A percentile compares a stretch with the other conserved stretches of the same genome.
phyloP scores from a whole-genome alignment of 2,797 vertebrate genomes.

The Coregonus ussuriensis region DNA sequence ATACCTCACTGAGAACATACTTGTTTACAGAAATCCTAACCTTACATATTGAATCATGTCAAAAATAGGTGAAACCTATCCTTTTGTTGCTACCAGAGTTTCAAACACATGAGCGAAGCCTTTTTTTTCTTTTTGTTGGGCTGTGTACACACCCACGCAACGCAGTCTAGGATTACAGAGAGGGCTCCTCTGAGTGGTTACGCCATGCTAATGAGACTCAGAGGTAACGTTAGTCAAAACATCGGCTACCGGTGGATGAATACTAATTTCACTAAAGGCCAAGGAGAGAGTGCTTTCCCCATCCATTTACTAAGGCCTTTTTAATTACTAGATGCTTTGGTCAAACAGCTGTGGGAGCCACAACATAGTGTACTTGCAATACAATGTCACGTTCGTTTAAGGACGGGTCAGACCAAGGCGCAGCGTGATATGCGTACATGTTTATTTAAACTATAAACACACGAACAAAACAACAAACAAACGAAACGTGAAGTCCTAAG shows the following conservation, averaged over 20 bases:
- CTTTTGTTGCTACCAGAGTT: constrained; percentile 6
- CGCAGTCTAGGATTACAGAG: constrained; percentile 15
- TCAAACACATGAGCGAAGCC: constrained; percentile 28
- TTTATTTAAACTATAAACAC: no score
- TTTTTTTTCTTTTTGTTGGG: constrained; percentile 15
- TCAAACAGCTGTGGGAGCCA: neutral
- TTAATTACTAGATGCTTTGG: constrained; percentile 12
- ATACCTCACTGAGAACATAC: neutral
- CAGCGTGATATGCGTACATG: no score
- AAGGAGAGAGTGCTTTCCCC: constrained; percentile 7
- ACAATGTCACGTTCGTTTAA: no score
- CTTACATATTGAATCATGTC: constrained; percentile 21
- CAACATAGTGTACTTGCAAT: neutral
- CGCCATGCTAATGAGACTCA: constrained; percentile 29
- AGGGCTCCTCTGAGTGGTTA: constrained; percentile 39
- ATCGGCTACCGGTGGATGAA: constrained; percentile 24
- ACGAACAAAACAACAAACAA: no score
- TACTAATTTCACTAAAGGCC: constrained; percentile 28
- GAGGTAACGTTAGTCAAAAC: constrained; percentile 40
- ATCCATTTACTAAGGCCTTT: constrained; percentile 19
- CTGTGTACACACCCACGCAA: constrained; percentile 25
- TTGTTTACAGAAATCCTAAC: constrained; percentile 3
- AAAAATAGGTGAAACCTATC: constrained; percentile 16
- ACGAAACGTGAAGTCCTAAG: no score
- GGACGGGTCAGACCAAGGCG: no score